phyloP scores from a whole-genome alignment of 2,113 vertebrate species.

The Percopsis transmontana region DNA sequence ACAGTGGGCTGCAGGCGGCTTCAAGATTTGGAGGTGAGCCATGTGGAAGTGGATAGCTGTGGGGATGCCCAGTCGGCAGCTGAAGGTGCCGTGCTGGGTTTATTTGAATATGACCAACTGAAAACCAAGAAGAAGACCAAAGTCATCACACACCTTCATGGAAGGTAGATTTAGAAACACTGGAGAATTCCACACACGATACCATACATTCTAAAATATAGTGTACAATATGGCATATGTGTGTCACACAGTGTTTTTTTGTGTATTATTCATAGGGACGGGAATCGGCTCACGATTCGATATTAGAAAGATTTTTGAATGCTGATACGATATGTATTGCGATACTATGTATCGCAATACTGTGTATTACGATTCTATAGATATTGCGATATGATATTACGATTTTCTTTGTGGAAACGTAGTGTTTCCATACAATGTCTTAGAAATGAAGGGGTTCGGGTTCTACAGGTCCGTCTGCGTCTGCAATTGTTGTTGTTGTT shows the following conservation, averaged over 20 bases:
- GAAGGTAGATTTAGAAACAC: conserved; percentile 77
- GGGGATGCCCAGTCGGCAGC: conserved; percentile 92
- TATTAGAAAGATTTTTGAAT: no score
- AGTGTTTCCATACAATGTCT: no score
- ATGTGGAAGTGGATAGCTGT: conserved; percentile 92
- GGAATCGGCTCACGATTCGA: no score
- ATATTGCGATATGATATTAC: no score
- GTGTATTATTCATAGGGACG: conserved; percentile 66
- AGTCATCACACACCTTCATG: conserved; percentile 81
- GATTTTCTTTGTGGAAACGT: no score
- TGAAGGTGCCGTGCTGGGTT: conserved; percentile 89
- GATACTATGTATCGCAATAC: no score
- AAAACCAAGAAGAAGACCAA: conserved; percentile 89
- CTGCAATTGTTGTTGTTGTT: no score
- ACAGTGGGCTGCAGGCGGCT: conserved; percentile 88
- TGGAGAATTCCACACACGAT: no score
- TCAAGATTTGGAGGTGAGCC: conserved; percentile 87
- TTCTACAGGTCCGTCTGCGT: no score
- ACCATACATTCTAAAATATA: neutral
- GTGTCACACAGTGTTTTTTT: neutral
- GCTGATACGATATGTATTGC: no score
- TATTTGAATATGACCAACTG: conserved; percentile 90
- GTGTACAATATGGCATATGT: neutral
- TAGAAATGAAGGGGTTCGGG: no score
- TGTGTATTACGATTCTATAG: no score